Evolutionary conservation across 92 coral and sea anemone genomes (phyloP).

Genomic region (Actinernus sp.): DNA sequence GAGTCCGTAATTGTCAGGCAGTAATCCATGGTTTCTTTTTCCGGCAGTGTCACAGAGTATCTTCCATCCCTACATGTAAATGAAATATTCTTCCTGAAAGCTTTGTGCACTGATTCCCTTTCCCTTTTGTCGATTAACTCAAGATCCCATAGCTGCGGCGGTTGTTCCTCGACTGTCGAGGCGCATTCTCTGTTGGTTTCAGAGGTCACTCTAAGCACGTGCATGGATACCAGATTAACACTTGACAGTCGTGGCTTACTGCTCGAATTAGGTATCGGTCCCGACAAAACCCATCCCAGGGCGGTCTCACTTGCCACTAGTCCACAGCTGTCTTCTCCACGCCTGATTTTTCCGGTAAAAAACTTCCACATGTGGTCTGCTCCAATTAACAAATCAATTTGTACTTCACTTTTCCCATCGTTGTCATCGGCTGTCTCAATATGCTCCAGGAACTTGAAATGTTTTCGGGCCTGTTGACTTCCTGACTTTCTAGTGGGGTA

Average conservation of each 20-base stretch:
- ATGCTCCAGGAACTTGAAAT: slow-evolving; percentile 15
- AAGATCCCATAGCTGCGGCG: slow-evolving; percentile 19
- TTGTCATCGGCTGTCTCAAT: slow-evolving; percentile 50
- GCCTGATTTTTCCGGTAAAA: slow-evolving; percentile 24
- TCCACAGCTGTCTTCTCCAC: slow-evolving; percentile 14
- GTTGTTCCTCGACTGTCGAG: too few species aligned
- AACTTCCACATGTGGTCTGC: slow-evolving; percentile 48
- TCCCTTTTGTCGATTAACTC: slow-evolving; percentile 30
- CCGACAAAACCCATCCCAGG: slow-evolving; percentile 61
- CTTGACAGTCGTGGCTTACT: slow-evolving; percentile 12
- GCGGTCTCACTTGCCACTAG: slow-evolving; percentile 53
- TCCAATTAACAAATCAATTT: slow-evolving; percentile 56
- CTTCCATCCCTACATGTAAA: slow-evolving; percentile 30
- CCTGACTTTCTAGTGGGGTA: slow-evolving; percentile 55
- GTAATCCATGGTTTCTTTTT: slow-evolving; percentile 37
- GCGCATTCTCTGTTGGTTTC: not conserved
- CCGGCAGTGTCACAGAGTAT: slow-evolving; percentile 27
- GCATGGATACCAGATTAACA: slow-evolving; percentile 23
- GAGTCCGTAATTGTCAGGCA: slow-evolving; percentile 46
- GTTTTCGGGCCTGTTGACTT: slow-evolving; percentile 36
- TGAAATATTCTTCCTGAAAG: too few species aligned
- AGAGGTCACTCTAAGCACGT: slow-evolving; percentile 16
- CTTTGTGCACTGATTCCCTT: slow-evolving; percentile 19
- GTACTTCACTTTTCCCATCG: slow-evolving; percentile 34
- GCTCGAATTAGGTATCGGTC: slow-evolving; percentile 10